A percentile compares a stretch with the other conserved stretches of the same genome.
Conservation (phyloP, 1,140 invertebrate species). For the Ladona fulva region DNA sequence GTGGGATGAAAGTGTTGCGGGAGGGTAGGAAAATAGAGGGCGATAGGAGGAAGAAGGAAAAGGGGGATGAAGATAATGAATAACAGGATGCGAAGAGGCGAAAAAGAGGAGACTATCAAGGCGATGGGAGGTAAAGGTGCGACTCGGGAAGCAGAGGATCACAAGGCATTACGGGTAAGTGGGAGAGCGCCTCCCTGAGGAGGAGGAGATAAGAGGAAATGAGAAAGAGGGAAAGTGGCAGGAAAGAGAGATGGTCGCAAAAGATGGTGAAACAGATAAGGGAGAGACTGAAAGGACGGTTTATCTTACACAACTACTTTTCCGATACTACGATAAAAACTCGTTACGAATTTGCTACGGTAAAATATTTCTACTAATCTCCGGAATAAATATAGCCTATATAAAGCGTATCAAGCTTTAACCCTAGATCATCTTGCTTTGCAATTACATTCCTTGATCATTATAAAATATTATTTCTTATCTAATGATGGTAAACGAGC, state of each 20-base stretch:
- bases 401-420: too few relatives aligned
- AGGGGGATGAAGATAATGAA: background rate
- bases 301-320: background rate
- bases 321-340: background rate
- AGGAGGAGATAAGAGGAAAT: background rate
- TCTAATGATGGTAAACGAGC: too few relatives aligned
- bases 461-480: too few relatives aligned
- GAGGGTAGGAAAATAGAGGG: background rate
- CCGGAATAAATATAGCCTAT: too few relatives aligned
- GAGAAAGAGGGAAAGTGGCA: background rate
- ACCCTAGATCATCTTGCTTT: too few relatives aligned
- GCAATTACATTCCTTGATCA: too few relatives aligned
- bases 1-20: background rate
- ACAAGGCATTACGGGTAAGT: background rate
- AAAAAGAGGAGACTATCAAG: background rate
- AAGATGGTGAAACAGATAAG: background rate
- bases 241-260: background rate
- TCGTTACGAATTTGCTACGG: background rate
- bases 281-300: background rate
- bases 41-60: background rate
- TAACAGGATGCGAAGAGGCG: background rate
- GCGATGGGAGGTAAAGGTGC: background rate
- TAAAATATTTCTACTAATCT: background rate
- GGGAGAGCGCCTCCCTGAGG: background rate
- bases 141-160: background rate